A percentile compares a stretch with the other conserved stretches of the same genome.
These are phyloP conservation scores for Busseola fusca DNA, from an alignment of 2,888 invertebrate species.

Conservation along the genomic window DNA sequence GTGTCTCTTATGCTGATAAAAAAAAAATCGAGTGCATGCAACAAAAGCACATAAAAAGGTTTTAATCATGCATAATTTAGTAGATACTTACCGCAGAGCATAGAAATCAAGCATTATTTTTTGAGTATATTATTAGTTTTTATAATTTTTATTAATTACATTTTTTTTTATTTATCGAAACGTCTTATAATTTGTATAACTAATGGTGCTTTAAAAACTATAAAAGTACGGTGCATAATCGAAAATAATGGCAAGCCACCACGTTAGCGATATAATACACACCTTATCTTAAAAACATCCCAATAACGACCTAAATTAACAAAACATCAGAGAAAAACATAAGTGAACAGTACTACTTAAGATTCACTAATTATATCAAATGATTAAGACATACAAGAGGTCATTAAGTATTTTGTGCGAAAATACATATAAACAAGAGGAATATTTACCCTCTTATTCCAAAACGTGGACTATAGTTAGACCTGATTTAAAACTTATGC, in stretches of 20 bases:
- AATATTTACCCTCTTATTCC: no score
- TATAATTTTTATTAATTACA: not conserved
- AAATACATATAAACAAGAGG: conserved; percentile 10
- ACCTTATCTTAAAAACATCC: conserved; percentile 85
- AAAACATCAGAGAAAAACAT: conserved; percentile 70
- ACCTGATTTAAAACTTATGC: no score
- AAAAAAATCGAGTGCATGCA: conserved; percentile 33
- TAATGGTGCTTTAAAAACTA: conserved; percentile 42
- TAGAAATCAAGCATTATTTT: conserved; percentile 40
- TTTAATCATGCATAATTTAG: conserved; percentile 48
- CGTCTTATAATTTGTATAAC: conserved; percentile 12
- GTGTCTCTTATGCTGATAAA: not conserved
- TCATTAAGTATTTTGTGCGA: conserved; percentile 37
- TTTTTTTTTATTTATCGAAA: no score
- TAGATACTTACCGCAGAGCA: conserved; percentile 44
- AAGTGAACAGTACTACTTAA: conserved; percentile 45
- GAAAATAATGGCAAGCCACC: conserved; percentile 13
- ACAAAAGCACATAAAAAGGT: not conserved
- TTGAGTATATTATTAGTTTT: not conserved
- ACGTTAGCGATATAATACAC: conserved; percentile 70
- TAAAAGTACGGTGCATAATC: conserved; percentile 46
- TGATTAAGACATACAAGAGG: conserved; percentile 34
- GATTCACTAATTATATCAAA: conserved; percentile 12
- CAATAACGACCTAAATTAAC: conserved; percentile 85
- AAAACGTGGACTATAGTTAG: no score